Evolutionary conservation across 2,888 invertebrate genomes (phyloP).

Genomic region (Xylocampa areola): DNA sequence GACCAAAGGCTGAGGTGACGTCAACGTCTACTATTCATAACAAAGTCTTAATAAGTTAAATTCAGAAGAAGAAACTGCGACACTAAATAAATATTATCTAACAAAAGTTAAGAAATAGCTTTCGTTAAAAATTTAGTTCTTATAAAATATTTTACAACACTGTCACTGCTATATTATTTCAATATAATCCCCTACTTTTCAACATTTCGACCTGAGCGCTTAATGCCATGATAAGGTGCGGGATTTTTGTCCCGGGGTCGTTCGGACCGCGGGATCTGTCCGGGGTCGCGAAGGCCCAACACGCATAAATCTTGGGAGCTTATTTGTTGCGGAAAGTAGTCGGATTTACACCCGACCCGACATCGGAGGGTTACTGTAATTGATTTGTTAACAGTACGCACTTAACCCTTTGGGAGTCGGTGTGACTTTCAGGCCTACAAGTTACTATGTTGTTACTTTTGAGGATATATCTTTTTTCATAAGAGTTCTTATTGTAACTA

Average conservation of each 20-base stretch:
- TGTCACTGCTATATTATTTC: conserved; percentile 30
- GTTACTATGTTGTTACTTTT: conserved; percentile 39
- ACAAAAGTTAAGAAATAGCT: conserved; percentile 12
- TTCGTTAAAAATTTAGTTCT: too few species aligned
- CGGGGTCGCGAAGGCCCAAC: conserved; percentile 52
- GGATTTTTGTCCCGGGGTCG: conserved; percentile 63
- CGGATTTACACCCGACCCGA: conserved; percentile 47
- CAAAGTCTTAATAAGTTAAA: too few species aligned
- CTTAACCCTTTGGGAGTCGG: conserved; percentile 54
- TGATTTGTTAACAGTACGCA: conserved; percentile 65
- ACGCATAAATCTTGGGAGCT: conserved; percentile 69
- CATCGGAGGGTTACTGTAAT: conserved; percentile 54
- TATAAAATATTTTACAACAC: neutral
- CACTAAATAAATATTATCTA: too few species aligned
- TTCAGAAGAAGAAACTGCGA: too few species aligned
- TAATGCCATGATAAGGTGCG: conserved; percentile 70
- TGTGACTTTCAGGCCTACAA: conserved; percentile 19
- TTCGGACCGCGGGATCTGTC: conserved; percentile 48
- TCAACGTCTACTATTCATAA: too few species aligned
- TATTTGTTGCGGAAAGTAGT: conserved; percentile 73
- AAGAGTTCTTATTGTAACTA: neutral
- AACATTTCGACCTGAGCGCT: conserved; percentile 58
- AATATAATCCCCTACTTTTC: conserved; percentile 44
- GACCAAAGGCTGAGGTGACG: too few species aligned
- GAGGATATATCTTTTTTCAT: conserved; percentile 6